Evolutionary conservation across 2,797 vertebrate genomes (phyloP).

Genomic region (Pangasius larnaudii): DNA sequence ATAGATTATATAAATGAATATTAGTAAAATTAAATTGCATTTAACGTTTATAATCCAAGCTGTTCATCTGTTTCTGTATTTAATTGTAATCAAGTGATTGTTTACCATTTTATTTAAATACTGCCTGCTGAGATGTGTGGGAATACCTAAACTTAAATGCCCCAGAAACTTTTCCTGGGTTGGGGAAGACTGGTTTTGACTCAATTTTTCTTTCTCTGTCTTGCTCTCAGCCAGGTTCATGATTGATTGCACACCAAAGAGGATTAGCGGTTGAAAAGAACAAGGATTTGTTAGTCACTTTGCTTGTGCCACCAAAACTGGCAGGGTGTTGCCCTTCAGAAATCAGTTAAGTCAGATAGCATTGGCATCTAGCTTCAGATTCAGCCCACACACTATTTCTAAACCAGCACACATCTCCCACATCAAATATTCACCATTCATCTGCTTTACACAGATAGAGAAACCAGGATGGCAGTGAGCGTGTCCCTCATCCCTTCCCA

Average conservation of each 20-base stretch:
- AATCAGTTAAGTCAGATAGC: conserved; percentile 28
- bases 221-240: conserved; percentile 36
- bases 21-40: neutral
- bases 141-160: neutral
- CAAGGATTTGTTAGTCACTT: conserved; percentile 22
- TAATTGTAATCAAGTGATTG: neutral
- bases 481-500: conserved; percentile 14
- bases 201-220: neutral
- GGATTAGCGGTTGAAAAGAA: conserved; percentile 49
- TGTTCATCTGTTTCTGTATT: neutral
- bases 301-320: conserved; percentile 25
- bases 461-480: conserved; percentile 32
- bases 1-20: neutral
- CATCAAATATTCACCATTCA: conserved; percentile 58
- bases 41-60: neutral
- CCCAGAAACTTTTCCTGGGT: neutral
- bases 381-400: conserved; percentile 36
- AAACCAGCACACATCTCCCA: conserved; percentile 50
- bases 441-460: conserved; percentile 60
- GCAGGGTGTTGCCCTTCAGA: conserved; percentile 37
- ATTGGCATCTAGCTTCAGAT: conserved; percentile 48
- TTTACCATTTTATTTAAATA: neutral
- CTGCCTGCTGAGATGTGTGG: neutral
- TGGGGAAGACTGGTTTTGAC: neutral
- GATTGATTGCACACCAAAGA: conserved; percentile 54